phyloP scores from a whole-genome alignment of 2,113 vertebrate genomes.

The Hassar affinis region DNA sequence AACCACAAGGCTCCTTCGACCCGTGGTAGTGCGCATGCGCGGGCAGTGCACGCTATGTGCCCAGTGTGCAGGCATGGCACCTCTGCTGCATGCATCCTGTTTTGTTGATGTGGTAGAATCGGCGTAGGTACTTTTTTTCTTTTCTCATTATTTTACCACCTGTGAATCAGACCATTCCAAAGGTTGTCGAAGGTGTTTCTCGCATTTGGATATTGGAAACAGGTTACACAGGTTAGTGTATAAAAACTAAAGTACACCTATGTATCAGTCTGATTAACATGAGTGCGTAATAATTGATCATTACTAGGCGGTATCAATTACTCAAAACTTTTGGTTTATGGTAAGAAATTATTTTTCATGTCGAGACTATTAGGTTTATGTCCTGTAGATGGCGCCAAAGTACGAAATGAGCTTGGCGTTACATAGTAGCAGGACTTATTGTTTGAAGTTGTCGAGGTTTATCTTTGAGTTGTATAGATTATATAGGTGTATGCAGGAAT shows the following conservation, averaged over 20 bases:
- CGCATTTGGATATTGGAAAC: background rate
- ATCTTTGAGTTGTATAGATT: background rate
- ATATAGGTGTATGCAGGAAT: background rate
- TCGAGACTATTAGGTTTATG: background rate
- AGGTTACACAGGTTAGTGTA: background rate
- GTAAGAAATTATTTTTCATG: background rate
- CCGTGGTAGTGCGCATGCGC: background rate
- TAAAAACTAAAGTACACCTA: background rate
- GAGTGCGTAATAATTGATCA: background rate
- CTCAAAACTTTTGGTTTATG: background rate
- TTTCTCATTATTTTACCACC: background rate
- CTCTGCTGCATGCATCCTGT: constrained; percentile 17
- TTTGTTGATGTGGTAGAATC: background rate
- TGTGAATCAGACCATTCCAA: background rate
- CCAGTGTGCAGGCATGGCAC: constrained; percentile 4
- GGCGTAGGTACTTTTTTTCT: background rate
- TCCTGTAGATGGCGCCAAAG: constrained; percentile 50
- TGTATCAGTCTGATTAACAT: background rate
- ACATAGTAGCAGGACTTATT: background rate
- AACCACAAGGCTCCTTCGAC: background rate
- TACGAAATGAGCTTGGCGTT: constrained; percentile 16
- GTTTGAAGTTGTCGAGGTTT: no score
- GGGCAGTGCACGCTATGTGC: background rate
- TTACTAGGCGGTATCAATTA: background rate
- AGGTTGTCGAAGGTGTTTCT: background rate